phyloP scores from a whole-genome alignment of 1,140 invertebrate genomes.

The Monochamus saltuarius region DNA sequence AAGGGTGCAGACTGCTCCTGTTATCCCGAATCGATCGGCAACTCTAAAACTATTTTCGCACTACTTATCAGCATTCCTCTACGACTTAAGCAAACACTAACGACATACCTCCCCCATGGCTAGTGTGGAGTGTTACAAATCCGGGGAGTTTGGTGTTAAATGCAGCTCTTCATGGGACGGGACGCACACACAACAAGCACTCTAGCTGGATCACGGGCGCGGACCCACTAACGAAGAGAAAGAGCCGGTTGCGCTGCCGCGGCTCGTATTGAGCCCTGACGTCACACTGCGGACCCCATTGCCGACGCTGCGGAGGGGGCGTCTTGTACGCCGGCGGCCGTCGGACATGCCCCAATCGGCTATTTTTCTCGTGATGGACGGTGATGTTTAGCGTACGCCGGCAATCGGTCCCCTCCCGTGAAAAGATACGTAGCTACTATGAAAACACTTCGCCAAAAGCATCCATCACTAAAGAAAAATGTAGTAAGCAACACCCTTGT shows the following conservation, averaged over 20 bases:
- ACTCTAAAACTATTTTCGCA: neutral
- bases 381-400: no score
- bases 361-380: no score
- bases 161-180: slow-evolving; percentile 48
- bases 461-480: no score
- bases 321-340: neutral
- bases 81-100: slow-evolving; percentile 9
- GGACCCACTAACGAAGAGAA: slow-evolving; percentile 42
- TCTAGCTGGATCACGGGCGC: slow-evolving; percentile 45
- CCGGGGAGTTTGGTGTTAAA: slow-evolving; percentile 44
- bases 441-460: no score
- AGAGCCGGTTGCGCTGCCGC: slow-evolving; percentile 41
- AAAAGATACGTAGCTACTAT: no score
- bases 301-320: slow-evolving; percentile 28
- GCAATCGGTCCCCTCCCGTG: no score
- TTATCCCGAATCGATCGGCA: neutral
- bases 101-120: slow-evolving; percentile 48
- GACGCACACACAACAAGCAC: slow-evolving; percentile 35
- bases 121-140: slow-evolving; percentile 29
- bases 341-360: no score
- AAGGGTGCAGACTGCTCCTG: neutral
- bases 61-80: neutral
- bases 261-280: slow-evolving; percentile 49
- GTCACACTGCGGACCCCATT: slow-evolving; percentile 50
- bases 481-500: no score